These are phyloP conservation scores for Brotula barbata DNA, from an alignment of 2,797 vertebrate species.

Conservation along the genomic window DNA sequence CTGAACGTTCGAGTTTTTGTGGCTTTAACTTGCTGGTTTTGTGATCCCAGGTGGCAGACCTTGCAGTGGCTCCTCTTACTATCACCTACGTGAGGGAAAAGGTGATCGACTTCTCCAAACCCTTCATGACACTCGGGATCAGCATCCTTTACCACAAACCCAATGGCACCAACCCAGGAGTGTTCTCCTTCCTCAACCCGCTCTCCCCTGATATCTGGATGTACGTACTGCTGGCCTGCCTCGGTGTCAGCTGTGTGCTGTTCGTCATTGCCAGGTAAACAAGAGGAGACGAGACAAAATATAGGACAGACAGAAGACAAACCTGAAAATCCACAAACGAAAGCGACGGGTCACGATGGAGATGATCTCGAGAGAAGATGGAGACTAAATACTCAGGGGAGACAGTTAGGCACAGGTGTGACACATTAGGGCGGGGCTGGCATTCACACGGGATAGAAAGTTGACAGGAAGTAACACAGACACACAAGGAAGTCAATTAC, in stretches of 20 bases:
- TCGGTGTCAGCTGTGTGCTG: slow-evolving; percentile 97
- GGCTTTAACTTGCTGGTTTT: neutral
- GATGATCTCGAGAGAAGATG: no score
- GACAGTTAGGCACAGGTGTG: no score
- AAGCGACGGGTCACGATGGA: no score
- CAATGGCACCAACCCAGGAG: slow-evolving; percentile 95
- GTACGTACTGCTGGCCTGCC: slow-evolving; percentile 95
- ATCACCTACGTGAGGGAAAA: slow-evolving; percentile 98
- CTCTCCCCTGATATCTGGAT: slow-evolving; percentile 99
- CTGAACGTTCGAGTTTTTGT: neutral
- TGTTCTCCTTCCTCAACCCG: slow-evolving; percentile 97
- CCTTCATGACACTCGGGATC: slow-evolving; percentile 98
- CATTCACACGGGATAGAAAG: no score
- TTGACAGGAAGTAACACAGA: no score
- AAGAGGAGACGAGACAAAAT: no score
- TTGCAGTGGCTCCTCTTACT: slow-evolving; percentile 95
- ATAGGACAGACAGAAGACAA: no score
- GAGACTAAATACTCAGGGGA: no score
- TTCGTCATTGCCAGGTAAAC: slow-evolving; percentile 97
- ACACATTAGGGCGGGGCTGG: no score
- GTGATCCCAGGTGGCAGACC: slow-evolving; percentile 89
- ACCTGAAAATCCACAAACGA: no score
- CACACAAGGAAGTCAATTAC: no score
- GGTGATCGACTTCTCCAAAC: slow-evolving; percentile 98
- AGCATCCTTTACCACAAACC: slow-evolving; percentile 97